Base-by-base conservation (phyloP, 2,113 vertebrate species). In the Agelaius tricolor region DNA sequence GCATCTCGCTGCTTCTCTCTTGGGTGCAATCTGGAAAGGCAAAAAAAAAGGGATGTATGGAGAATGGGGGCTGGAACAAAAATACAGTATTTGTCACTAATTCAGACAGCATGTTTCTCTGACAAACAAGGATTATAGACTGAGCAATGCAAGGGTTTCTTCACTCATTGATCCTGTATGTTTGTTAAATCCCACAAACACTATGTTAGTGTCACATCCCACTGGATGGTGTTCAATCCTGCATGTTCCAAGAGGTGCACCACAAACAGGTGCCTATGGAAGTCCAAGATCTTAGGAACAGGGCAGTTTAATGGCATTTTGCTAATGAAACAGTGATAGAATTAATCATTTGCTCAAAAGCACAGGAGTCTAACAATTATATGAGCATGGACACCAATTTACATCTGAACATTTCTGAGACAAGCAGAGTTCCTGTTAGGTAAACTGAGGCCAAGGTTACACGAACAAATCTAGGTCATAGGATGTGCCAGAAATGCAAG, bases 221-320 rank as follows among this genome's bases (percentile, higher is more conserved):
- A 37, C 26, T 46, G 63, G n/a, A 58, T 6, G 3, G 61, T 39
- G 31, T 12, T 89, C 57, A 35, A 5, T 16, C 62, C 63, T 39
- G 13, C 8, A 0, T 30, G 41, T 57, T 55, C 49, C 15, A 26
- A 47, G 41, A 58, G 10, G 4, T 0, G 0, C 23, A 68, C 3
- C 61, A 90, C 24, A 39, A 74, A 63, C 9, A 57, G 37, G 27
- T 39, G 30, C 22, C 62, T 37, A 37, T 3, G 9, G 43, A 76
- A 82, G 43, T 14, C n/a, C 51, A 63, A 59, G 61, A 63, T 6
- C 57, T 58, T 35, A 33, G 30, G 24, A 88, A 87, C 6, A 5
- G 2, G 9, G 15, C 67, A 49, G 59, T 74, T 27, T 44, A 89
- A 46, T 30, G 11, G n/a, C 26, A 92, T 62, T 85, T 65, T 68